Evolutionary conservation across 92 coral and sea anemone species (phyloP).

Genomic region (Phenganax subtilis): DNA sequence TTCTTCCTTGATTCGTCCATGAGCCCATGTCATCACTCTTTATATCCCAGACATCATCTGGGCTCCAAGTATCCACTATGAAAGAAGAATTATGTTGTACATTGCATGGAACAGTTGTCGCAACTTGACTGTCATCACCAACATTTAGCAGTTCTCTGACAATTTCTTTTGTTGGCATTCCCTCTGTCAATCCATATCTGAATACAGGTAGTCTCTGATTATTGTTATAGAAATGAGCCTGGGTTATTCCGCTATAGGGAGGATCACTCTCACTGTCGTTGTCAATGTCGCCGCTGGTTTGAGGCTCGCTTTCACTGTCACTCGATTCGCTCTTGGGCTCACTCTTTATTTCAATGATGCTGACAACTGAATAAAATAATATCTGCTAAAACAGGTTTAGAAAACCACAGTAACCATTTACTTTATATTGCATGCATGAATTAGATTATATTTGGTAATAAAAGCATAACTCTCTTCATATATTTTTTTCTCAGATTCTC

Average conservation of each 20-base stretch:
- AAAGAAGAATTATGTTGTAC: slow-evolving; percentile 22
- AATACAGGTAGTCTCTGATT: not conserved
- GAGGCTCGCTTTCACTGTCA: not conserved
- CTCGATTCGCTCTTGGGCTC: not conserved
- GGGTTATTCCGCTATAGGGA: not conserved
- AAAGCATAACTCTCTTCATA: not conserved
- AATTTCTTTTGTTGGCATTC: not conserved
- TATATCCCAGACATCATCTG: slow-evolving; percentile 12
- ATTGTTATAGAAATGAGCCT: not conserved
- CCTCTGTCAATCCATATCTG: not conserved
- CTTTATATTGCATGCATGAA: not conserved
- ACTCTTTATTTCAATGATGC: not conserved
- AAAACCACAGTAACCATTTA: not conserved
- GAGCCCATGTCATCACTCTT: slow-evolving; percentile 39
- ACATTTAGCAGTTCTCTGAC: not conserved
- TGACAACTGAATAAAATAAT: slow-evolving; percentile 14
- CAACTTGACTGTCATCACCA: slow-evolving; percentile 4
- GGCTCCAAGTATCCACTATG: slow-evolving; percentile 30
- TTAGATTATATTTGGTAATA: not conserved
- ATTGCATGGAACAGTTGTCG: slow-evolving; percentile 6
- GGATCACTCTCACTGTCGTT: slow-evolving; percentile 18
- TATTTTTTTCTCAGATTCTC: too few relatives aligned
- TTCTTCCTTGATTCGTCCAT: slow-evolving; percentile 32
- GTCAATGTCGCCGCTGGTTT: not conserved
- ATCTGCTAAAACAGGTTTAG: not conserved